Base-by-base conservation (phyloP, 2,888 invertebrate genomes). In the Sympetrum striolatum region DNA sequence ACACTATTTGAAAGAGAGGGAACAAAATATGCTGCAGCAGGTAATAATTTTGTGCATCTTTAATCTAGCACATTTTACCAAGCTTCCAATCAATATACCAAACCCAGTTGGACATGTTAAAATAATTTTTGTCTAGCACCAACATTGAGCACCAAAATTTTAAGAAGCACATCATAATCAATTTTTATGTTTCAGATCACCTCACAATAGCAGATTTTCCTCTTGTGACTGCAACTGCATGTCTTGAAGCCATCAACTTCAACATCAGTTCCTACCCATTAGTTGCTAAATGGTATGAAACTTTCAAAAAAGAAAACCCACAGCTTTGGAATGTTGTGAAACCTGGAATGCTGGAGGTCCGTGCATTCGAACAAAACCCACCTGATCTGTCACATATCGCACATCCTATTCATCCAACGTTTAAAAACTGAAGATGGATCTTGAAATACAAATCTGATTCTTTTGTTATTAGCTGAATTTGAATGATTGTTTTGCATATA, bases 171-270 rank as follows among this genome's bases (percentile, higher is more conserved):
- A 8, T 44, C 37, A 80, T 80, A n/a, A 25, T 48, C 60, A 37
- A 90, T 8, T 6, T 86, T 15, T 48, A 86, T 81, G 91, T 92
- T 92, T 90, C 92, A 95, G 95, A 96, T 92, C 93, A 95, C 91
- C 92, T 97, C 90, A 97, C 97, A 10, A 97, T 97, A 92, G 97
- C 97, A 0, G 97, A 97, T 94, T 96, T 97, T 92, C 96, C 96
- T 60, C 94, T 97, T 22, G 94, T 97, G 82, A 95, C 96, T 90
- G 95, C 96, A 0, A 97, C 96, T 0, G 95, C 97, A 94, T 96
- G 96, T 90, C 93, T 97, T 82, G 97, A 97, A 93, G 96, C 96
- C 0, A 96, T 96, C 91, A 94, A 94, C 90, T 96, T 96, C 92
- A 96, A 96, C 93, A 94, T 97, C 90, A 94, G 95, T 2, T 93